Evolutionary conservation across 2,113 vertebrate genomes (phyloP), one percentile per base, ranked within the genome.

Genomic region (Oreochromis aureus): DNA sequence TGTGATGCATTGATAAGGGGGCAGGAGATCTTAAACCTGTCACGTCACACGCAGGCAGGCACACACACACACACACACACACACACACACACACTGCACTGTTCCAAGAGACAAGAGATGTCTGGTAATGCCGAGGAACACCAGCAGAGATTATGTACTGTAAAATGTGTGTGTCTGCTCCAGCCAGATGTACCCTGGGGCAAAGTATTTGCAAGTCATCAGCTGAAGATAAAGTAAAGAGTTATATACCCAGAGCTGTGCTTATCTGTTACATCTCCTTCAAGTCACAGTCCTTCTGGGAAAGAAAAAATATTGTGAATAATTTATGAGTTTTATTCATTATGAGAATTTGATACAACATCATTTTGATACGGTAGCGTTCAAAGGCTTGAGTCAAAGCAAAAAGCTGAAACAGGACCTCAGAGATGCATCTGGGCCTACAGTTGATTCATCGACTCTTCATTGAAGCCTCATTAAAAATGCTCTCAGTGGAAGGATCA

Each of bases 91-190:
- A 51, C 3, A 8, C 10, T 56, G 80, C 34, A 22, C 73, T 48
- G 58, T 63, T 58, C 36, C 10, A 51, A 81, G 83, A 82, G n/a
- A 58, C 36, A 41, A 63, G 61, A 24, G 69, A 78, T 13, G 55
- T 91, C 80, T 89, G 85, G 85, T 86, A 89, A 39, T 73, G 46
- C 36, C 24, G 83, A 84, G 89, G 84, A 83, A 73, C 69, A 79
- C 54, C 44, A 51, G 30, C 58, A 78, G 46, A 61, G 58, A 89
- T 91, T 85, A 89, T 88, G 88, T 84, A 51, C 79, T 89, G 83
- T 91, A 79, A 93, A 91, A 81, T 84, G 85, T 87, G 89, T 82
- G 59, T 89, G 90, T 92, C 76, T 84, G 80, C 82, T 89, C 84
- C 82, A 76, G 81, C 69, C 73, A 88, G 87, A 84, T 85, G 84